Evolutionary conservation across 2,888 invertebrate species (phyloP).

Genomic region (Leptodirus hochenwartii): DNA sequence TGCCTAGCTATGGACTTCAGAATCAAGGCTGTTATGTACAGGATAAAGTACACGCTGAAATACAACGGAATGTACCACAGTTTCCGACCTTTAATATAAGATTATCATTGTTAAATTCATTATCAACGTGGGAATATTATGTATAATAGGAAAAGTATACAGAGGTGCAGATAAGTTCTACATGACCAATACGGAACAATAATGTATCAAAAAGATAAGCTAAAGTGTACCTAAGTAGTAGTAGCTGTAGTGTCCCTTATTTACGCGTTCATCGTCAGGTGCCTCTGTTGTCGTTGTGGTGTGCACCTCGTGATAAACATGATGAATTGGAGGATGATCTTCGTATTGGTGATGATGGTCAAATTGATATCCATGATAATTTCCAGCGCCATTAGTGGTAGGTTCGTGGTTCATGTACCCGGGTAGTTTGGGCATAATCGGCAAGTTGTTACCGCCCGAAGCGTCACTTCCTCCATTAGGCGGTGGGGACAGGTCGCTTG

Average conservation of each 20-base stretch:
- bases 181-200: no score
- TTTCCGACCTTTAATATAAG: constrained; percentile 53
- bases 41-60: constrained; percentile 51
- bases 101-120: no score
- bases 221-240: constrained; percentile 59
- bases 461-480: no score
- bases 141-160: no score
- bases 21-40: constrained; percentile 52
- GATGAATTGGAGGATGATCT: no score
- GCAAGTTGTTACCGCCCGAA: constrained; percentile 3
- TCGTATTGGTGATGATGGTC: constrained; percentile 26
- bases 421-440: no score
- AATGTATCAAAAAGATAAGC: no score
- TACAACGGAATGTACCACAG: constrained; percentile 58
- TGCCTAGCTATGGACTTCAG: constrained; percentile 54
- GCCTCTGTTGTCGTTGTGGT: constrained; percentile 28
- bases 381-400: constrained; percentile 16
- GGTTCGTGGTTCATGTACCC: constrained; percentile 13
- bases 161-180: no score
- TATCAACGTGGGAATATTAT: no score
- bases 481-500: no score
- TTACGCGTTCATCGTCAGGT: constrained; percentile 36
- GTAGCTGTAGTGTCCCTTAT: constrained; percentile 45
- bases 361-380: constrained; percentile 21
- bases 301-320: constrained; percentile 24